Percentiles rank a stretch among this genome's conserved stretches.
Evolutionary conservation across 2,113 vertebrate species (phyloP).

Genomic region (Semnornis frantzii): DNA sequence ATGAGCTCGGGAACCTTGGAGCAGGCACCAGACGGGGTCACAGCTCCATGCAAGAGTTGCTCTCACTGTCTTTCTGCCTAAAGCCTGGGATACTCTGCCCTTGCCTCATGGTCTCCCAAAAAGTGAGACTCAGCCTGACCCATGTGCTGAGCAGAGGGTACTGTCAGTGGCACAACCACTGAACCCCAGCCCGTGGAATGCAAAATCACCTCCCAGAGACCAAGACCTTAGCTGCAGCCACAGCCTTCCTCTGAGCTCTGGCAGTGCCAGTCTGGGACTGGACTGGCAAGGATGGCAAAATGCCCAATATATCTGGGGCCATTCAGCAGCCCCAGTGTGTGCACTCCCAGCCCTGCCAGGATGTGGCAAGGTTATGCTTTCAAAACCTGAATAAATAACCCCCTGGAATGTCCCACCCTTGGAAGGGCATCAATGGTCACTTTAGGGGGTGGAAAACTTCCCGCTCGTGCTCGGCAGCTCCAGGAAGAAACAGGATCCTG

Average conservation of each 20-base stretch:
- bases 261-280: background rate
- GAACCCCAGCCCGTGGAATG: fast-evolving
- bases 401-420: fast-evolving
- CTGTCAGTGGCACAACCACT: background rate
- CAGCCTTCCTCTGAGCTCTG: background rate
- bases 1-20: fast-evolving
- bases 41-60: background rate
- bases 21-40: constrained; percentile 33
- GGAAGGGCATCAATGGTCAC: background rate
- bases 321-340: fast-evolving
- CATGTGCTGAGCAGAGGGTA: fast-evolving
- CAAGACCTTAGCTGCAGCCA: background rate
- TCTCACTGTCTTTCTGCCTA: fast-evolving
- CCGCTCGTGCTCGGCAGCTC: fast-evolving
- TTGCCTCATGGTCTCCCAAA: background rate
- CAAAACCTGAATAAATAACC: background rate
- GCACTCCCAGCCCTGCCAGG: fast-evolving
- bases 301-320: fast-evolving
- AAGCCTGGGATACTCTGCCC: fast-evolving
- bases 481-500: background rate
- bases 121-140: fast-evolving
- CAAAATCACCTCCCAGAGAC: background rate
- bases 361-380: background rate
- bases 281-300: fast-evolving
- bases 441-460: background rate